These are phyloP conservation scores for Amia ocellicauda DNA, from an alignment of 2,113 vertebrate species.

Conservation along the genomic window DNA sequence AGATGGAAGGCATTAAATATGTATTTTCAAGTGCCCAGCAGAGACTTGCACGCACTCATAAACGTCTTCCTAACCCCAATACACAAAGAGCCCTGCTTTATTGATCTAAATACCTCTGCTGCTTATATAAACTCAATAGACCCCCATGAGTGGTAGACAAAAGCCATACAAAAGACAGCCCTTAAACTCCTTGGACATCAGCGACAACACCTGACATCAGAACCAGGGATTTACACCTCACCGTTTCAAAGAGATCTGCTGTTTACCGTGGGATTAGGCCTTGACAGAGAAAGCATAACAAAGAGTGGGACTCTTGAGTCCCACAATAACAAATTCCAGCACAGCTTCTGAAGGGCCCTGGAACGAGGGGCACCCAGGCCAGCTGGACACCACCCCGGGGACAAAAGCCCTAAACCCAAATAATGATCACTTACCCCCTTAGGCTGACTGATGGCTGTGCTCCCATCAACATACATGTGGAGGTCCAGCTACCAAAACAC, in stretches of 20 bases:
- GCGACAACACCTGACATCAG: conserved; percentile 20
- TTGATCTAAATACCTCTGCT: conserved; percentile 23
- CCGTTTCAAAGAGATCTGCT: conserved; percentile 16
- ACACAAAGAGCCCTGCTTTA: conserved; percentile 19
- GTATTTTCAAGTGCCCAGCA: background rate
- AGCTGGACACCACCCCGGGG: conserved; percentile 17
- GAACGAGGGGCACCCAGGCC: conserved; percentile 8
- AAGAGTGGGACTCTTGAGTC: conserved; percentile 13
- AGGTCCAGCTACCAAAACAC: background rate
- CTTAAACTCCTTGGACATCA: conserved; percentile 16
- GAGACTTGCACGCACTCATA: conserved; percentile 1
- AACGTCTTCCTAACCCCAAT: conserved; percentile 19
- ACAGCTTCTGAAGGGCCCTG: conserved; percentile 8
- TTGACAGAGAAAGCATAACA: conserved; percentile 11
- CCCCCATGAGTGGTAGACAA: conserved; percentile 9
- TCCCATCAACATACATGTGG: conserved; percentile 2
- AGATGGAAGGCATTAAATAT: background rate
- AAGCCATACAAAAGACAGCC: conserved; percentile 19
- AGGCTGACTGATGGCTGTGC: background rate
- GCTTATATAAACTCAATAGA: conserved; percentile 16
- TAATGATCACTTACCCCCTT: conserved; percentile 26
- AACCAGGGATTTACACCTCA: conserved; percentile 14
- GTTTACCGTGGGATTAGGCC: conserved; percentile 20
- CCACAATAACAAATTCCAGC: conserved; percentile 10
- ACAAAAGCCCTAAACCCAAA: conserved; percentile 3